Conservation (phyloP, 2,113 vertebrate species). For the Platichthys stellatus region DNA sequence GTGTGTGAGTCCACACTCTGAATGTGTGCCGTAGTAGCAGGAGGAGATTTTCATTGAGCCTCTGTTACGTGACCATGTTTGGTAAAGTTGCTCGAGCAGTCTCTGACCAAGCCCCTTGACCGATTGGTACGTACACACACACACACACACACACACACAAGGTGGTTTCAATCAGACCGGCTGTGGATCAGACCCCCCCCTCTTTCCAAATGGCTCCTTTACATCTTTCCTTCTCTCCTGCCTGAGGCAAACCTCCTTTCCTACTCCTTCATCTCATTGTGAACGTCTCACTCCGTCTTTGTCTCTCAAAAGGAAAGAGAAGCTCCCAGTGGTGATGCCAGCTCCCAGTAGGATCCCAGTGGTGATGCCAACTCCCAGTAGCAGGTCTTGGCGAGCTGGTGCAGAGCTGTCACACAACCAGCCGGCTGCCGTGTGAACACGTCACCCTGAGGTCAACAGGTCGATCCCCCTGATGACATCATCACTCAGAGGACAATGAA, state of each 20-base stretch:
- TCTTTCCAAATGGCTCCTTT: conserved; percentile 10
- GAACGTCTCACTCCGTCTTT: neutral
- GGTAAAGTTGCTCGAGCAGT: conserved; percentile 80
- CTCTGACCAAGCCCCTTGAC: conserved; percentile 77
- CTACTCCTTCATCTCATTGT: conserved; percentile 28
- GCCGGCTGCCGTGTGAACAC: neutral
- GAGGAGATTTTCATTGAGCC: conserved; percentile 68
- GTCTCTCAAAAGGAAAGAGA: conserved; percentile 1
- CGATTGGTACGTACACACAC: conserved; percentile 33
- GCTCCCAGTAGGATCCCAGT: conserved; percentile 11
- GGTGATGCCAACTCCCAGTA: conserved; percentile 28
- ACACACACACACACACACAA: conserved; percentile 18
- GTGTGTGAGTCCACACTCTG: neutral
- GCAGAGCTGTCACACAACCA: conserved; percentile 4
- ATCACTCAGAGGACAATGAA: neutral
- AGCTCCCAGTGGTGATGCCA: conserved; percentile 7
- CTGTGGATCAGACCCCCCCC: conserved; percentile 37
- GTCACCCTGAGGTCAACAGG: neutral
- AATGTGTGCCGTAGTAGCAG: conserved; percentile 47
- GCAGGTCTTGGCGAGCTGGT: conserved; percentile 13
- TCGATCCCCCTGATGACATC: conserved; percentile 11
- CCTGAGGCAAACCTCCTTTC: conserved; percentile 20
- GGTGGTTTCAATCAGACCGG: conserved; percentile 75
- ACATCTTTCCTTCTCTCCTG: conserved; percentile 22
- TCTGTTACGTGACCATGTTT: conserved; percentile 84